Percentiles rank a stretch among this genome's conserved stretches.
Conservation (phyloP, 1,140 invertebrate species). For the Papilio glaucus region DNA sequence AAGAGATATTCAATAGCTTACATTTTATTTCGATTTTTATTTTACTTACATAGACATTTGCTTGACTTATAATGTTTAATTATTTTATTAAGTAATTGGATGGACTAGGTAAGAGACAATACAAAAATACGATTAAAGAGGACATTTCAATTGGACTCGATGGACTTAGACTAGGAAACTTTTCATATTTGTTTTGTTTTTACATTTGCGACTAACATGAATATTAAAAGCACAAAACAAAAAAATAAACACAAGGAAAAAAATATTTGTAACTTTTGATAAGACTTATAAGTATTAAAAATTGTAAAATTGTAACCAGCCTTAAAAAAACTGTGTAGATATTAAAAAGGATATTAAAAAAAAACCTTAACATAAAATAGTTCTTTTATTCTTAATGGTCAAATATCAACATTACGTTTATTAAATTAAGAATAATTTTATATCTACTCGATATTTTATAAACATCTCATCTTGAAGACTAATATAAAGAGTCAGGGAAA, state of each 20-base stretch:
- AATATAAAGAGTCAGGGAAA: slow-evolving; percentile 32
- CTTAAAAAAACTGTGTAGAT: background rate
- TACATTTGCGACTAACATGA: too few species aligned
- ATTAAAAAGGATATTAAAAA: background rate
- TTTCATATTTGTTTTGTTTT: too few species aligned
- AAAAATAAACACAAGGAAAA: background rate
- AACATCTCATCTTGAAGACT: slow-evolving; percentile 26
- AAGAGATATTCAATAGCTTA: too few species aligned
- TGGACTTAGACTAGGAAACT: too few species aligned
- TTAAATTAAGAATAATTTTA: slow-evolving; percentile 5
- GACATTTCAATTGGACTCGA: too few species aligned
- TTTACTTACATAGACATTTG: too few species aligned
- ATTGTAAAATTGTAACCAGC: background rate
- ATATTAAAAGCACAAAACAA: too few species aligned
- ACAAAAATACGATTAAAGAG: too few species aligned
- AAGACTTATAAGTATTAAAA: background rate
- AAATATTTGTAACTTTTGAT: background rate
- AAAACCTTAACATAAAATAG: background rate
- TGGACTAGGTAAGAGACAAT: too few species aligned
- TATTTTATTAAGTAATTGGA: too few species aligned
- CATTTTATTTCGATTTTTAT: too few species aligned
- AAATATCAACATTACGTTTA: background rate
- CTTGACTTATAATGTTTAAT: too few species aligned
- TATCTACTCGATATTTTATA: slow-evolving; percentile 14
- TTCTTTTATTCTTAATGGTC: slow-evolving; percentile 10